Evolutionary conservation across 1,140 invertebrate species (phyloP).

Genomic region (Drosophila nigrodunni): DNA sequence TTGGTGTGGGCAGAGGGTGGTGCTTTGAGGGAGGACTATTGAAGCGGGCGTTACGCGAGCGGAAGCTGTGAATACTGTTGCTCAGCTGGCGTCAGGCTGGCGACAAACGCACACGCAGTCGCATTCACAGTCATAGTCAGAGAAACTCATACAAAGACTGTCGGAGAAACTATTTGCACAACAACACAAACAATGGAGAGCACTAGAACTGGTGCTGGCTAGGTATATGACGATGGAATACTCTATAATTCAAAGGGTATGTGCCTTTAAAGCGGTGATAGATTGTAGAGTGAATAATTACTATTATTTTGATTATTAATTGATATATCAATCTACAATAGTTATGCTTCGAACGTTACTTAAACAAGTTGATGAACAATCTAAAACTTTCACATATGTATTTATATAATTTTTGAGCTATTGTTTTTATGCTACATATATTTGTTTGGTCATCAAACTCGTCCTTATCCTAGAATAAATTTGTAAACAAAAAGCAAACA

Average conservation of each 20-base stretch:
- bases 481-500: too few species aligned
- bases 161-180: slow-evolving; percentile 48
- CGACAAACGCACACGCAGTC: slow-evolving; percentile 67
- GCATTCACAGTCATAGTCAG: slow-evolving; percentile 11
- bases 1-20: background rate
- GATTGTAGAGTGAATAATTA: too few species aligned
- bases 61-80: slow-evolving; percentile 63
- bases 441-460: too few species aligned
- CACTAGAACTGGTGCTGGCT: too few species aligned
- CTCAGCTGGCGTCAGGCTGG: slow-evolving; percentile 62
- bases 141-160: slow-evolving; percentile 51
- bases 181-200: slow-evolving; percentile 45
- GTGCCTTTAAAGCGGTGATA: background rate
- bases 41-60: slow-evolving; percentile 2
- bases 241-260: slow-evolving; percentile 5
- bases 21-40: slow-evolving; percentile 4
- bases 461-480: too few species aligned
- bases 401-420: too few species aligned
- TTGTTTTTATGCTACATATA: too few species aligned
- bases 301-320: too few species aligned
- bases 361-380: too few species aligned
- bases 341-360: too few species aligned
- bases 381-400: too few species aligned
- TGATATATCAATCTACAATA: too few species aligned
- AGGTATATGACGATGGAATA: background rate